These are phyloP conservation scores for Mastomys natalensis DNA, from an alignment of 2,113 vertebrate genomes.

Conservation along the genomic window DNA sequence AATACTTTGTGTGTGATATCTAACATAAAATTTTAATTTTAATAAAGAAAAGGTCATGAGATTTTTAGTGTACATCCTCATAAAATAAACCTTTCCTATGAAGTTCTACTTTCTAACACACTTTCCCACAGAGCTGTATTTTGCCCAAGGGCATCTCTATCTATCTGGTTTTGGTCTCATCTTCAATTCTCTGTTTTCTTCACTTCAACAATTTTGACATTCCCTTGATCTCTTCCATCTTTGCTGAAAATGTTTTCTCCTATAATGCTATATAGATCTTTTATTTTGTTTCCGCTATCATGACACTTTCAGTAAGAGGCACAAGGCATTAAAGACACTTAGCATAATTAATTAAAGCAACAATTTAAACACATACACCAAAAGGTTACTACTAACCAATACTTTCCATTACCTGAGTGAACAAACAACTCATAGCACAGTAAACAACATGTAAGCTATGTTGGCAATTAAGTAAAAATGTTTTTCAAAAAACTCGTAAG, in stretches of 20 bases:
- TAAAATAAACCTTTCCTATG: conserved; percentile 34
- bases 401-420: conserved; percentile 55
- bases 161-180: conserved; percentile 71
- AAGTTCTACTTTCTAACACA: conserved; percentile 45
- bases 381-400: conserved; percentile 47
- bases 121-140: conserved; percentile 37
- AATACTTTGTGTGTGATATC: background rate
- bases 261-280: conserved; percentile 34
- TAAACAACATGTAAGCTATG: conserved; percentile 28
- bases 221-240: conserved; percentile 68
- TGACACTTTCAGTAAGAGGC: conserved; percentile 20
- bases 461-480: conserved; percentile 28
- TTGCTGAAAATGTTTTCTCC: background rate
- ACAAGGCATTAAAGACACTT: conserved; percentile 55
- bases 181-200: conserved; percentile 78
- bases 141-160: conserved; percentile 64
- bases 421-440: conserved; percentile 12
- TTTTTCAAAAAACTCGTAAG: conserved; percentile 30
- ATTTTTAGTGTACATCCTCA: background rate
- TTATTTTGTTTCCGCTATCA: background rate
- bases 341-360: conserved; percentile 44
- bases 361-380: conserved; percentile 29
- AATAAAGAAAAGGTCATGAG: conserved; percentile 5
- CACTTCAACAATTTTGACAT: conserved; percentile 72
- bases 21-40: conserved; percentile 30